Conservation (phyloP, 2,888 invertebrate genomes). For the Zaprionus bogoriensis region DNA sequence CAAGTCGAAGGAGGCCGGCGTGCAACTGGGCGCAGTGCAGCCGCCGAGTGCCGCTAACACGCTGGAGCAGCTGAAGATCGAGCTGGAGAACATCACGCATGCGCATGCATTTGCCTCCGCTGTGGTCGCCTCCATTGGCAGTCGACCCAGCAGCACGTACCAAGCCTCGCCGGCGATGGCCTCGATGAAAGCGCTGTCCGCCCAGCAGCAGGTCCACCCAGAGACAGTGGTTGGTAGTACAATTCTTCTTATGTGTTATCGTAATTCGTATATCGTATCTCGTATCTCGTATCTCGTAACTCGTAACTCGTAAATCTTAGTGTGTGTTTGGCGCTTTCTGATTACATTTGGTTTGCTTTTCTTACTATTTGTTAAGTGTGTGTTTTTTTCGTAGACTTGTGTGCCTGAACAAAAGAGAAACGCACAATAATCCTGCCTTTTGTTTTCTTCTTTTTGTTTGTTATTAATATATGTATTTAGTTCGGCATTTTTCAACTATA, state of each 20-base stretch:
- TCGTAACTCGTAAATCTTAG: slow-evolving; percentile 16
- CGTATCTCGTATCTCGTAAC: too few species aligned
- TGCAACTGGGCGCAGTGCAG: slow-evolving; percentile 37
- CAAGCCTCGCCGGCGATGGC: slow-evolving; percentile 61
- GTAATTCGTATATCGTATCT: too few species aligned
- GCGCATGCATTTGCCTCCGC: slow-evolving; percentile 82
- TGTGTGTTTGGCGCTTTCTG: slow-evolving; percentile 24
- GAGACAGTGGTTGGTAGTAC: slow-evolving; percentile 55
- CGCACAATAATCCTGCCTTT: slow-evolving; percentile 32
- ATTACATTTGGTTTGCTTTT: slow-evolving; percentile 25
- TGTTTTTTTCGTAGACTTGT: slow-evolving; percentile 36
- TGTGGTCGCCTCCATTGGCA: slow-evolving; percentile 70
- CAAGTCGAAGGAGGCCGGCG: slow-evolving; percentile 51
- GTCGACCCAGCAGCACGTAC: slow-evolving; percentile 47
- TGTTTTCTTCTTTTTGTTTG: slow-evolving; percentile 23
- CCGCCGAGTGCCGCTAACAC: slow-evolving; percentile 83
- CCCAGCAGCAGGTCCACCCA: slow-evolving; percentile 41
- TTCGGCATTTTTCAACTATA: neutral
- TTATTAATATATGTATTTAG: slow-evolving; percentile 41
- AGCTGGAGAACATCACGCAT: slow-evolving; percentile 85
- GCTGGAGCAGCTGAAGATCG: slow-evolving; percentile 85
- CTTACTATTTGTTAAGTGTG: slow-evolving; percentile 11
- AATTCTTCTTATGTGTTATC: slow-evolving; percentile 37
- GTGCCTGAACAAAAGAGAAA: slow-evolving; percentile 15
- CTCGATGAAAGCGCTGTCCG: slow-evolving; percentile 57